phyloP scores from a whole-genome alignment of 92 coral and sea anemone genomes.

The Muricea muricata region DNA sequence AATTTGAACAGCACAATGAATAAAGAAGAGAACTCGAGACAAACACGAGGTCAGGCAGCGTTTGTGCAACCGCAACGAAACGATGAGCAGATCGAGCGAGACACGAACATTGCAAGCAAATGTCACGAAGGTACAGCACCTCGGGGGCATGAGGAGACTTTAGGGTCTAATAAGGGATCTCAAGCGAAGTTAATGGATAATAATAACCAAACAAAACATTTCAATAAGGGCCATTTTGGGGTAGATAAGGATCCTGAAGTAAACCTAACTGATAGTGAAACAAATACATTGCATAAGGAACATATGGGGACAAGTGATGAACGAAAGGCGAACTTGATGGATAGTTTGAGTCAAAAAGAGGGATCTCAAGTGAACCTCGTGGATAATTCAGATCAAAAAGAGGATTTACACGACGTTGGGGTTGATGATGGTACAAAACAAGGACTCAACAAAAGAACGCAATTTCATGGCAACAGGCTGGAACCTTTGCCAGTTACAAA shows the following conservation, averaged over 20 bases:
- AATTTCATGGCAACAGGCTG: slow-evolving; percentile 24
- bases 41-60: not conserved
- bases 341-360: not conserved
- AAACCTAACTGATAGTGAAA: not conserved
- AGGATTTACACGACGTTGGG: not conserved
- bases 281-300: not conserved
- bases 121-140: not conserved
- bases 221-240: not conserved
- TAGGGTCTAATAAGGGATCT: not conserved
- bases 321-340: not conserved
- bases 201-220: not conserved
- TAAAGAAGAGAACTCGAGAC: not conserved
- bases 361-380: not conserved
- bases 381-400: not conserved
- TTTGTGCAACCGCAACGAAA: not conserved
- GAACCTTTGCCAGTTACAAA: slow-evolving; percentile 20
- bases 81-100: not conserved
- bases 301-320: not conserved
- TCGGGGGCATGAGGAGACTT: not conserved
- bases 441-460: not conserved
- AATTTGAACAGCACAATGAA: not conserved
- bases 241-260: not conserved
- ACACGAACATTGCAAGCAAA: not conserved
- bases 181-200: not conserved
- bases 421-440: not conserved